These are phyloP conservation scores for Dioctria linearis DNA, from an alignment of 2,888 invertebrate species.

Conservation along the genomic window DNA sequence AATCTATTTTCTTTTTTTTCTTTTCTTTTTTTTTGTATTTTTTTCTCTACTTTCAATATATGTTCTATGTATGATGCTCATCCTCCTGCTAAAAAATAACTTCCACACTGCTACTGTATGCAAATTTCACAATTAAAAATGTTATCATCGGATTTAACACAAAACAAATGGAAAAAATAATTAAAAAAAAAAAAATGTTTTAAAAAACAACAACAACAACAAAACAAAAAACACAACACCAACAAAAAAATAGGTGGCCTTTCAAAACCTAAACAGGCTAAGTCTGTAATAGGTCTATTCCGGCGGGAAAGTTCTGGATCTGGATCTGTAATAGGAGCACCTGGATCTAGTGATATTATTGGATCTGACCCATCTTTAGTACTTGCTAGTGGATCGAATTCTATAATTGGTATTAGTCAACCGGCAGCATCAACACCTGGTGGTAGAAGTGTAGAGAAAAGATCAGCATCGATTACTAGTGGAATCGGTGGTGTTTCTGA, in stretches of 20 bases:
- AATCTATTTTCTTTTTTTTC: conserved; percentile 51
- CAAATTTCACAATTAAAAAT: conserved; percentile 44
- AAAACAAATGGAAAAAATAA: conserved; percentile 54
- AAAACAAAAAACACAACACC: conserved; percentile 55
- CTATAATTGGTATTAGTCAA: conserved; percentile 65
- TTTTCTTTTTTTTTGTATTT: conserved; percentile 5
- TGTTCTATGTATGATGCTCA: conserved; percentile 55
- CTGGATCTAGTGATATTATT: conserved; percentile 69
- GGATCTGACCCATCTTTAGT: conserved; percentile 74
- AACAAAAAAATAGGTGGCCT: conserved; percentile 78
- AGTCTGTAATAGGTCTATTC: conserved; percentile 92
- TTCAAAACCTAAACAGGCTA: conserved; percentile 87
- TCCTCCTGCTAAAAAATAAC: conserved; percentile 50
- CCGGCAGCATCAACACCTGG: conserved; percentile 66
- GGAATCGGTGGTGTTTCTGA: conserved; percentile 63
- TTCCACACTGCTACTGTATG: conserved; percentile 59
- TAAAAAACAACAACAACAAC: conserved; percentile 54
- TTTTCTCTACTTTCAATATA: conserved; percentile 54
- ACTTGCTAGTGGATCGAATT: conserved; percentile 71
- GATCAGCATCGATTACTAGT: conserved; percentile 57
- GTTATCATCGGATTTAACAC: conserved; percentile 53
- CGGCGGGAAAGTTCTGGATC: conserved; percentile 87
- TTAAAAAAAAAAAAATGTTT: conserved; percentile 55
- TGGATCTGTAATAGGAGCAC: conserved; percentile 73
- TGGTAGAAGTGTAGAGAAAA: conserved; percentile 63